phyloP scores from a whole-genome alignment of 2,888 invertebrate genomes.

The Zonitis immaculata region DNA sequence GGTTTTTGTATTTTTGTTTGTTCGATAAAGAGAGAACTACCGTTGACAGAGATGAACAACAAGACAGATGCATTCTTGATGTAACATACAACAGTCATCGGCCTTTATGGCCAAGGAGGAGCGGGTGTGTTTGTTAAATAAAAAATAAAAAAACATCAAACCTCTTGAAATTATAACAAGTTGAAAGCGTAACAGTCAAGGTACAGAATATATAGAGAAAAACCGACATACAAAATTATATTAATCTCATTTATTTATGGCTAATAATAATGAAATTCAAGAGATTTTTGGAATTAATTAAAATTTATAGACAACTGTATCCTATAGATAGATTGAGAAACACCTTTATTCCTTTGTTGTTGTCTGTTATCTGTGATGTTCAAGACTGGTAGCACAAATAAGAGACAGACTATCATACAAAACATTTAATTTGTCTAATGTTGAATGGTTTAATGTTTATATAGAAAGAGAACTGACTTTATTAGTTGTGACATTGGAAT shows the following conservation, averaged over 20 bases:
- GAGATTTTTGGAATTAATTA: too few species aligned
- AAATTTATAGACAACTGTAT: too few species aligned
- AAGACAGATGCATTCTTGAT: conserved; percentile 33
- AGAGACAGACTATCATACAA: conserved; percentile 3
- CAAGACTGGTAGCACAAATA: conserved; percentile 5
- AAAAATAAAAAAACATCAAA: too few species aligned
- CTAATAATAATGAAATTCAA: too few species aligned
- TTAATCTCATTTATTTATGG: too few species aligned
- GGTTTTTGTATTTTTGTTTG: not conserved
- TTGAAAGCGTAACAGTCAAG: not conserved
- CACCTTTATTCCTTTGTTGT: not conserved
- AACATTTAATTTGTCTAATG: conserved; percentile 14
- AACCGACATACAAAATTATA: too few species aligned
- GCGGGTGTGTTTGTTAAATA: conserved; percentile 5
- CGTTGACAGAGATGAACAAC: conserved; percentile 31
- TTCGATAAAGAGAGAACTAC: conserved; percentile 22
- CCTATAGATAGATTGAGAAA: not conserved
- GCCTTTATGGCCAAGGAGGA: conserved; percentile 10
- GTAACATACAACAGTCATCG: conserved; percentile 19
- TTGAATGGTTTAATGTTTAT: not conserved
- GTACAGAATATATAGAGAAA: too few species aligned
- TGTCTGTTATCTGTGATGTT: not conserved
- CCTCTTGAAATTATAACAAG: not conserved
- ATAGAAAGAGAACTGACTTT: too few species aligned
- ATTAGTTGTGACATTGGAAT: conserved; percentile 9